Base-by-base conservation (phyloP, 2,113 vertebrate genomes). In the Muscicapa adusta region DNA sequence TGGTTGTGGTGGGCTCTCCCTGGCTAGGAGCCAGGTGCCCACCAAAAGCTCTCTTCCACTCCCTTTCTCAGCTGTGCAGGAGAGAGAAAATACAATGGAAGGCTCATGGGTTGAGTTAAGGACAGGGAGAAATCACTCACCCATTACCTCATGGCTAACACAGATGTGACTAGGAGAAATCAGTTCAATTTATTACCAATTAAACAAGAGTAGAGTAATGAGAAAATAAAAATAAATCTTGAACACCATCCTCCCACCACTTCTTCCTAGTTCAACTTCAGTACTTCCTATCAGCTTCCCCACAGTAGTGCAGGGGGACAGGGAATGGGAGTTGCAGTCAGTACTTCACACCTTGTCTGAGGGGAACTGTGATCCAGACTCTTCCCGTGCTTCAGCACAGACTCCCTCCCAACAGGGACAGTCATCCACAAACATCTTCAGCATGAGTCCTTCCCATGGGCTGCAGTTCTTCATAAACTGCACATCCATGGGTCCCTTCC, bases 401-500 rank as follows among this genome's bases (percentile, higher is more conserved):
- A 34, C 9, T n/a, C 20, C 10, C 20, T 68, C 48, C 29, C 12
- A 56, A 20, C 2, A 1, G 14, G 10, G 31, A 68, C 20, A 57
- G 54, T 45, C 42, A 56, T 33, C 40, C 78, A 73, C 18, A 26
- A 67, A 50, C 40, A 31, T 25, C 8, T 12, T 16, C 60, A 88
- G 5, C 0, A 0, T n/a, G 23, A 33, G 13, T 86, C 68, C 61
- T 62, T 62, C 42, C 54, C 47, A 38, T 4, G 7, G 34, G 25
- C 31, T 74, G 47, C 34, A 74, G 34, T 15, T 60, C 53, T 48
- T 24, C 53, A 42, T 45, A 26, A 45, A 40, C 45, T 62, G 38
- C n/a, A 58, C 15, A 29, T 58, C 24, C 2, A 3, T 5, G 14
- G 20, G 33, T 24, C 14, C 18, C 18, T n/a, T 56, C 25, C 61